Conservation (phyloP, 2,797 vertebrate genomes). For the Catharus ustulatus region DNA sequence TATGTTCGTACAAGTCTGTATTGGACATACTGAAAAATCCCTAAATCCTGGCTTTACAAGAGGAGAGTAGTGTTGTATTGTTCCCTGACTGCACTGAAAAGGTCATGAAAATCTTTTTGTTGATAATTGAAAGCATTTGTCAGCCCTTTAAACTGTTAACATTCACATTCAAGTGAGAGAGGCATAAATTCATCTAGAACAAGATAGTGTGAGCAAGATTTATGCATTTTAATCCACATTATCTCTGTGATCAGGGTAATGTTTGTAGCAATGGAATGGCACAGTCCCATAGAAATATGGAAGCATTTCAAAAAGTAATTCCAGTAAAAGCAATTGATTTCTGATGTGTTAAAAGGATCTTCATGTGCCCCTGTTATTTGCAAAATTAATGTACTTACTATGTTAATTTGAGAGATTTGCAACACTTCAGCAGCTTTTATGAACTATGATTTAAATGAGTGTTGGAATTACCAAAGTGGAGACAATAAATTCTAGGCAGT, state of each 20-base stretch:
- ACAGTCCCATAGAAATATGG: background rate
- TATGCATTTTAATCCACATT: conserved; percentile 7
- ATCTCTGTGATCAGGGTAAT: background rate
- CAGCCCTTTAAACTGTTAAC: background rate
- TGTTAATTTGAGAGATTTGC: conserved; percentile 58
- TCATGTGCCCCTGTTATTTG: conserved; percentile 18
- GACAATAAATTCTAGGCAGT: conserved; percentile 29
- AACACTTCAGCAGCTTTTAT: conserved; percentile 55
- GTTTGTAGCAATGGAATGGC: background rate
- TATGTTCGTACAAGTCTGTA: background rate
- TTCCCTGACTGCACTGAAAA: background rate
- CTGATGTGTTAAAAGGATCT: conserved; percentile 38
- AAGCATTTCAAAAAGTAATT: conserved; percentile 47
- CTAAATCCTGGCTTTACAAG: background rate
- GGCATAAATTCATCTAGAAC: background rate
- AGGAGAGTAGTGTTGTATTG: background rate
- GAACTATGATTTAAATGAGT: conserved; percentile 43
- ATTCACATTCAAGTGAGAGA: background rate
- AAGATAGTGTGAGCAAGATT: background rate
- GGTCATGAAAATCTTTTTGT: conserved; percentile 1
- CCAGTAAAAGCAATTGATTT: conserved; percentile 47
- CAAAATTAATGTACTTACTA: conserved; percentile 51
- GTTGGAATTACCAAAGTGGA: background rate
- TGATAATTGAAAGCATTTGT: background rate
- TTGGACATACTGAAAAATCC: background rate